Conservation (phyloP, 1,140 invertebrate genomes). For the Drosophila kanapiae region DNA sequence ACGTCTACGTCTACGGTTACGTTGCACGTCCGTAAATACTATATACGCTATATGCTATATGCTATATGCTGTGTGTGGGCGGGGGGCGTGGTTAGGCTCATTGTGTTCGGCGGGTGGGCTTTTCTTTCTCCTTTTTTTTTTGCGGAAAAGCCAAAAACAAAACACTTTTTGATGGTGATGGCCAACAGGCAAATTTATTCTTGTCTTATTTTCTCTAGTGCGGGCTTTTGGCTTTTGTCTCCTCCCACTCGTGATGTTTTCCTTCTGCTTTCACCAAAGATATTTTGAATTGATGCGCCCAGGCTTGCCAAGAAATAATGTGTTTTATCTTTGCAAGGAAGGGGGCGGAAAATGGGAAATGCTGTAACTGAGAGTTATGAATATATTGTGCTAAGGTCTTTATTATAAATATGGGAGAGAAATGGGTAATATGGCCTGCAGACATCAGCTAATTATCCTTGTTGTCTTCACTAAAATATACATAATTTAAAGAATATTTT, state of each 20-base stretch:
- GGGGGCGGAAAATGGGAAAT: not conserved
- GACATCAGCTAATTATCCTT: not conserved
- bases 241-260: not conserved
- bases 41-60: slow-evolving; percentile 4
- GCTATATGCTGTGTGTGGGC: slow-evolving; percentile 26
- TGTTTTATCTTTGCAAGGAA: not conserved
- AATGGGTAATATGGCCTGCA: not conserved
- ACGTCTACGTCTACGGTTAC: slow-evolving; percentile 45
- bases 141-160: slow-evolving; percentile 22
- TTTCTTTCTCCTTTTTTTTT: not conserved
- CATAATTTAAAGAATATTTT: no score
- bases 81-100: slow-evolving; percentile 40
- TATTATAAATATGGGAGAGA: not conserved
- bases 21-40: slow-evolving; percentile 53
- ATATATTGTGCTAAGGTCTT: no score
- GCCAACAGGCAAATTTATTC: slow-evolving; percentile 74
- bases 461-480: not conserved
- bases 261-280: slow-evolving; percentile 2
- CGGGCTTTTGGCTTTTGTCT: slow-evolving; percentile 20
- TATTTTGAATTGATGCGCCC: slow-evolving; percentile 18
- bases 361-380: not conserved
- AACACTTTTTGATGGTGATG: slow-evolving; percentile 59
- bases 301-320: slow-evolving; percentile 11
- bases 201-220: slow-evolving; percentile 20
- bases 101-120: slow-evolving; percentile 53